Conservation (phyloP, 1,140 invertebrate genomes). For the Sinella curviseta region DNA sequence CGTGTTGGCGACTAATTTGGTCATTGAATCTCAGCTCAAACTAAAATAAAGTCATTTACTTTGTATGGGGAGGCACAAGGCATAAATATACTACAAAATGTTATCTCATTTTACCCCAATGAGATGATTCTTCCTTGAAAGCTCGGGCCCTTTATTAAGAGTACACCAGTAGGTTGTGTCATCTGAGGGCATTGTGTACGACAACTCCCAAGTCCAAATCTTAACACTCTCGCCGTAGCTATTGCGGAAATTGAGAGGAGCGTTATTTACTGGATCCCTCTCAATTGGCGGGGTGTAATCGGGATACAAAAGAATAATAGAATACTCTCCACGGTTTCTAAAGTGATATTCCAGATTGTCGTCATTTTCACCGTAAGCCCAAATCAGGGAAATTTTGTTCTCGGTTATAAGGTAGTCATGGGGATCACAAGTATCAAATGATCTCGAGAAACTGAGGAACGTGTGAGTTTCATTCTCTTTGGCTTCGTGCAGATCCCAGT, state of each 20-base stretch:
- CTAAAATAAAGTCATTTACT: too few species aligned
- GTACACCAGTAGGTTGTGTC: slow-evolving; percentile 27
- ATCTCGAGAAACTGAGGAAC: slow-evolving; percentile 66
- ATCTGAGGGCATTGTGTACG: too few species aligned
- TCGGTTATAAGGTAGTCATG: neutral
- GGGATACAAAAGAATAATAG: neutral
- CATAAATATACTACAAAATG: neutral
- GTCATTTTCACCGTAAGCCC: neutral
- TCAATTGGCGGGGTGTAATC: neutral
- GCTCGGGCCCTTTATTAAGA: neutral
- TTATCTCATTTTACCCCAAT: neutral
- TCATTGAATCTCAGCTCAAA: too few species aligned
- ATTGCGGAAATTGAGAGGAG: neutral
- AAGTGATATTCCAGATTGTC: neutral
- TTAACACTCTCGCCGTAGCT: neutral
- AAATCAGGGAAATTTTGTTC: neutral
- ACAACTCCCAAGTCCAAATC: neutral
- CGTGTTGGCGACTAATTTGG: too few species aligned
- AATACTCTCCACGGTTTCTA: too few species aligned
- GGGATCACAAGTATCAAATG: slow-evolving; percentile 64
- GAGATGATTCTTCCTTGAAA: neutral
- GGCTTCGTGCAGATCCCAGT: slow-evolving; percentile 67
- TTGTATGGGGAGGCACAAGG: neutral
- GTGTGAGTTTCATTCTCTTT: slow-evolving; percentile 73
- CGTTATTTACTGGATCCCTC: neutral